Base-by-base conservation (phyloP, 1,140 invertebrate species). In the Campoletis sonorensis region DNA sequence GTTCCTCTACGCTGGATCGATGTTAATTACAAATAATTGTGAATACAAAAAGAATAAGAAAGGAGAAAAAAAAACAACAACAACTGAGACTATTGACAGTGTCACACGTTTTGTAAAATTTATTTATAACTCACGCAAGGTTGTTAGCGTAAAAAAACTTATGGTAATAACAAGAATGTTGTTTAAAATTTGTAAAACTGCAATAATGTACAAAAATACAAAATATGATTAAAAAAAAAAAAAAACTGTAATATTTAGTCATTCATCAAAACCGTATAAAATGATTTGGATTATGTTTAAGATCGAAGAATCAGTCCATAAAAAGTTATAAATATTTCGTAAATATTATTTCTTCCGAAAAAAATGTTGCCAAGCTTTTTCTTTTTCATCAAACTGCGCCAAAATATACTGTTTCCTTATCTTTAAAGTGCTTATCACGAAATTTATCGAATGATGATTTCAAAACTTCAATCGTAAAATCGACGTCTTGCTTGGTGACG, bases 401-500 rank as follows among this genome's bases (percentile, higher is more conserved):
- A 21, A 82, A 82, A 68, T 70, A 85, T n/a, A 85, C 82, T 21
- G 70, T 75, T 18, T 85, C 81, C 26, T 82, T 82, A 26, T 82
- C 64, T 18, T 49, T 68, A 21, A 79, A 83, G 49, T 84, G 51
- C 49, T 79, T 84, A 33, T 84, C 58, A 61, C 82, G 72, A 81
- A 90, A 83, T 49, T 86, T 91, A 68, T 93, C 86, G 21, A 96
- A 89, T 18, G 94, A 93, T 77, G 89, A 86, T 85, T 94, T 92
- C 64, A 97, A 87, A 15, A 95, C 95, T 71, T 94, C 92, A 61
- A 95, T 89, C 11, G 95, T 93, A 86, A 97, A 98, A 89, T 98
- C 96, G 5, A 95, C 97, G 92, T 99, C 98, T 82, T 94, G 93
- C 89, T 96, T 96, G 0, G 95, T 97, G 68, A 99, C 95, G 89